Base-by-base conservation (phyloP, 1,140 invertebrate species). In the Heliconius hewitsoni region DNA sequence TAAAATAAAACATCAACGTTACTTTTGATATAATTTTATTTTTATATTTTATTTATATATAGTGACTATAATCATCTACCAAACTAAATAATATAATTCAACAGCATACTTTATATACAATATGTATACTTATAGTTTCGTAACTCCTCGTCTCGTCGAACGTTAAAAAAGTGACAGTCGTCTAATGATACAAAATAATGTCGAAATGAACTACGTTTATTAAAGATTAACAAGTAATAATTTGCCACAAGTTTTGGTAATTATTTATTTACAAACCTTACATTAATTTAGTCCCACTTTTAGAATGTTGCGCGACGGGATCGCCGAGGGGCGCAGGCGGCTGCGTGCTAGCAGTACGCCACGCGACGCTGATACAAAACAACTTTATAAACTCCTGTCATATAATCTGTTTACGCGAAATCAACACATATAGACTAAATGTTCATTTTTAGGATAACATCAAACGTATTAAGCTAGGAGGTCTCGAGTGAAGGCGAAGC, bases 71-170 rank as follows among this genome's bases (percentile, higher is more conserved):
- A 90, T 94, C 90, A 89, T 91, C 93, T 94, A 94, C 90, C 82
- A 93, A 94, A 94, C 92, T 93, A 94, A 93, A 94, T 93, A 92
- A 93, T 94, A 94, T 91, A 93, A 90, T 93, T 92, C 90, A 94
- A 94, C 93, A 93, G 93, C 91, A 89, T 93, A 86, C 87, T 83
- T 90, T 94, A 93, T 94, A 91, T 94, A 94, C 91, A 94, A 90
- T 92, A 92, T 94, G 89, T 94, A 93, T 92, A 92, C 83, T 86
- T 86, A 86, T 89, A 90, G 80, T 85, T 85, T 80, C 84, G 82
- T 87, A 86, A 82, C 84, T 84, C 83, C 83, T 88, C 86, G 83
- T 85, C 87, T 89, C 82, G 50, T 52, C 84, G 84, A 91, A 89
- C 88, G 81, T 85, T 88, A 82, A 86, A 88, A 90, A 89, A 85